These are phyloP conservation scores for Eumerus sabulonum DNA, from an alignment of 2,888 invertebrate genomes.

Conservation along the genomic window DNA sequence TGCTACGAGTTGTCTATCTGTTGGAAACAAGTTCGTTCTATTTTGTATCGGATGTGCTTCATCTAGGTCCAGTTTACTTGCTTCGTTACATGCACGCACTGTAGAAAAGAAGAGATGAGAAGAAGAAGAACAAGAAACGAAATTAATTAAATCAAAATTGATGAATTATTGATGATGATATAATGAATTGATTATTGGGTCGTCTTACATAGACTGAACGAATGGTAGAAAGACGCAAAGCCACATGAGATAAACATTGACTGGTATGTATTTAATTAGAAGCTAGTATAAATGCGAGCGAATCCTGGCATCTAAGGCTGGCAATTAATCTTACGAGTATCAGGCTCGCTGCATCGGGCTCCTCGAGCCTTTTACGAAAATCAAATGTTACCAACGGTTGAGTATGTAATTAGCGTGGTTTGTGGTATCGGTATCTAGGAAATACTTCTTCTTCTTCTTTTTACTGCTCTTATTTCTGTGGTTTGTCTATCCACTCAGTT, in stretches of 20 bases:
- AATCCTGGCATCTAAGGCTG: constrained; percentile 50
- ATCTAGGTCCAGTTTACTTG: constrained; percentile 18
- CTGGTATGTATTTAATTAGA: constrained; percentile 59
- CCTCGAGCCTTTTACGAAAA: constrained; percentile 34
- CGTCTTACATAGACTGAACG: constrained; percentile 4
- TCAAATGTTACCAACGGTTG: constrained; percentile 29
- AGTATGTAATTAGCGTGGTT: constrained; percentile 16
- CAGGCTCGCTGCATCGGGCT: neutral
- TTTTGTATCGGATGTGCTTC: constrained; percentile 33
- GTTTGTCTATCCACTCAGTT: constrained; percentile 56
- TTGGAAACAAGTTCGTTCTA: constrained; percentile 30
- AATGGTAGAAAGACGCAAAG: neutral
- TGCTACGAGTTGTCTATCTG: constrained; percentile 20
- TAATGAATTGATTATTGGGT: constrained; percentile 66
- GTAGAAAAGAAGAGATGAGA: constrained; percentile 4
- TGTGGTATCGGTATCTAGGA: constrained; percentile 33
- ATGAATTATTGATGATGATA: constrained; percentile 67
- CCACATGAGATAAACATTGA: constrained; percentile 26
- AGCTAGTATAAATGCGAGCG: constrained; percentile 10
- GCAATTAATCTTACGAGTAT: constrained; percentile 60
- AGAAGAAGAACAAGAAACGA: constrained; percentile 24
- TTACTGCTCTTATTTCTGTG: constrained; percentile 47
- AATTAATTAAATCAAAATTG: constrained; percentile 64
- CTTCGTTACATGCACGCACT: constrained; percentile 33
- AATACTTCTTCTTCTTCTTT: constrained; percentile 26